Base-by-base conservation (phyloP, 2,113 vertebrate genomes). In the Tupaia tana region DNA sequence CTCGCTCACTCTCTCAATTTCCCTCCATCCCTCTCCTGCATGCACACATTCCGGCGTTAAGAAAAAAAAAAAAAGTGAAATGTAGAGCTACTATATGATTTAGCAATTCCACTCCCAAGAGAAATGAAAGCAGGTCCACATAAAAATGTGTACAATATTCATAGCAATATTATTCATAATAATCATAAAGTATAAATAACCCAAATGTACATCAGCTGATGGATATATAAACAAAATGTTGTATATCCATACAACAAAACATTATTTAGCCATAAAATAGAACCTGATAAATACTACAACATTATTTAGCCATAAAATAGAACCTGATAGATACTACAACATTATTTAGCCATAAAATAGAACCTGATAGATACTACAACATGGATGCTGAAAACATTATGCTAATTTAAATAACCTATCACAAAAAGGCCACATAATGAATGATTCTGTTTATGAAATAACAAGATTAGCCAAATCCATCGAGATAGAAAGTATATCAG, bases 71-170 rank as follows among this genome's bases (percentile, higher is more conserved):
- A 43, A 43, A 73, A 64, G 64, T 69, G 15, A 90, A 91, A 90
- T 27, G 74, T 5, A 43, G 59, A 77, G n/a, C 31, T 81, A 87
- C 24, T 22, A 83, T n/a, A 78, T 58, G 18, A 90, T 18, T 61
- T 52, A 91, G 31, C 61, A 92, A 86, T 69, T 43, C 22, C 14
- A 31, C 18, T 93, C 29, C 74, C n/a, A 81, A 95, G 27, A 93
- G 63, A 88, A 90, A 92, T 69, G 16, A 89, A 90, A 93, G 87
- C 54, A 67, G 31, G 7, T 63, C 64, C 85, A 89, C 29, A 81
- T 22, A 91, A 95, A 79, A 93, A 89, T 20, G 2, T 91, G 43
- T 19, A 96, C 13, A 67, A 94, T 82, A 7, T 82, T 92, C 69
- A 95, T 0, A 63, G 24, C 66, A 93, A 20, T 34, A 95, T 78